A percentile compares a stretch with the other conserved stretches of the same genome.
phyloP scores from a whole-genome alignment of 2,888 invertebrate genomes.

The Mythimna albipuncta region DNA sequence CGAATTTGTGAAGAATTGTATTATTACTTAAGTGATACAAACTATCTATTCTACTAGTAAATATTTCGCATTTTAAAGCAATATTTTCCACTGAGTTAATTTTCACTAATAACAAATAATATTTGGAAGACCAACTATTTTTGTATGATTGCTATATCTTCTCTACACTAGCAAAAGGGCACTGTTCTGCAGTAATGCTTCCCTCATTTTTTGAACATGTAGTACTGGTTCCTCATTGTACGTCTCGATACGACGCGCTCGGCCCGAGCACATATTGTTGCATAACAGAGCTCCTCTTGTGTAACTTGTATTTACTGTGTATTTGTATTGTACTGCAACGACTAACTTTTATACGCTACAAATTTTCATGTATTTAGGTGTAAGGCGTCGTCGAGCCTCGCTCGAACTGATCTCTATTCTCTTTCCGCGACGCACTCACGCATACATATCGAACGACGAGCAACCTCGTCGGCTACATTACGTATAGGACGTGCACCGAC shows the following conservation, averaged over 20 bases:
- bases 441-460: conserved; percentile 46
- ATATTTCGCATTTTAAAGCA: conserved; percentile 46
- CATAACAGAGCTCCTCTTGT: conserved; percentile 44
- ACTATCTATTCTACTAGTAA: conserved; percentile 25
- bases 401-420: conserved; percentile 11
- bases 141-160: conserved; percentile 56
- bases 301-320: conserved; percentile 7
- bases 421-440: conserved; percentile 30
- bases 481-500: conserved; percentile 12
- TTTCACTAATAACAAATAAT: conserved; percentile 27
- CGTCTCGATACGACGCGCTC: conserved; percentile 6
- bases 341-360: conserved; percentile 55
- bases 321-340: conserved; percentile 45
- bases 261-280: conserved; percentile 16
- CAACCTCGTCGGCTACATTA: too few relatives aligned
- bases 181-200: conserved; percentile 49
- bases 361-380: conserved; percentile 40
- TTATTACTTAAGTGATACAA: conserved; percentile 36
- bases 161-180: conserved; percentile 50
- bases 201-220: conserved; percentile 27
- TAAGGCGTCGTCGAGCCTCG: conserved; percentile 30
- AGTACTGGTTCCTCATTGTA: conserved; percentile 28
- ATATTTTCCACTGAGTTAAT: conserved; percentile 47
- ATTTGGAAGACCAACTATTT: conserved; percentile 59
- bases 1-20: conserved; percentile 59